phyloP scores from a whole-genome alignment of 2,113 vertebrate species.

The Antechinus stuartii region DNA sequence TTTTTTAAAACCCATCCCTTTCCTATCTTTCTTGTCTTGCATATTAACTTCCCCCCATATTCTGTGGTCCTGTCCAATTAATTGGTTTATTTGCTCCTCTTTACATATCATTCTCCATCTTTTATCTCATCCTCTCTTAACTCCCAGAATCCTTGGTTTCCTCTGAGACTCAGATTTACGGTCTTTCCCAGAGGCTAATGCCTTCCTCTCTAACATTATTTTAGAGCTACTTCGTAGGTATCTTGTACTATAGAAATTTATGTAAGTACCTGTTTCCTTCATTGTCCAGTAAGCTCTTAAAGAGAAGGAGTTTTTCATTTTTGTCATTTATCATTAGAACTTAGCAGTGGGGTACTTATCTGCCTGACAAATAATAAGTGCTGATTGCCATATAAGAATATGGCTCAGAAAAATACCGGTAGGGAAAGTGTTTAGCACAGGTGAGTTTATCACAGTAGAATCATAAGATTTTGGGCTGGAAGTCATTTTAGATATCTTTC shows the following conservation, averaged over 20 bases:
- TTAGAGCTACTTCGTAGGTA: neutral
- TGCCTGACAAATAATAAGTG: neutral
- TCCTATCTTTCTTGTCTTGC: neutral
- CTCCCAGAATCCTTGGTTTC: neutral
- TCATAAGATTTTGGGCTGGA: neutral
- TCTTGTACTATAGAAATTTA: neutral
- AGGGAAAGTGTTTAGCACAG: neutral
- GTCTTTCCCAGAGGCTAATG: neutral
- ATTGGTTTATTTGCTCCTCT: neutral
- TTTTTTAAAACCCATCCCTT: neutral
- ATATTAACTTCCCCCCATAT: neutral
- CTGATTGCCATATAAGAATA: neutral
- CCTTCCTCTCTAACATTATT: neutral
- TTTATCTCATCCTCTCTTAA: neutral
- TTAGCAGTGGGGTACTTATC: neutral
- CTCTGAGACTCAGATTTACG: neutral
- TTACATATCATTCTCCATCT: neutral
- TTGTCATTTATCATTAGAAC: neutral
- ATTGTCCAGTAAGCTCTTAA: neutral
- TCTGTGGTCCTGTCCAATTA: neutral
- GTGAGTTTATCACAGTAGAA: neutral
- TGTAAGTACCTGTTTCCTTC: neutral
- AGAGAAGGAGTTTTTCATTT: neutral
- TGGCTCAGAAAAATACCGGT: neutral
- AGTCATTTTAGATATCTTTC: neutral